Conservation (phyloP, 2,888 invertebrate species). For the Leptinotarsa tumamoca region DNA sequence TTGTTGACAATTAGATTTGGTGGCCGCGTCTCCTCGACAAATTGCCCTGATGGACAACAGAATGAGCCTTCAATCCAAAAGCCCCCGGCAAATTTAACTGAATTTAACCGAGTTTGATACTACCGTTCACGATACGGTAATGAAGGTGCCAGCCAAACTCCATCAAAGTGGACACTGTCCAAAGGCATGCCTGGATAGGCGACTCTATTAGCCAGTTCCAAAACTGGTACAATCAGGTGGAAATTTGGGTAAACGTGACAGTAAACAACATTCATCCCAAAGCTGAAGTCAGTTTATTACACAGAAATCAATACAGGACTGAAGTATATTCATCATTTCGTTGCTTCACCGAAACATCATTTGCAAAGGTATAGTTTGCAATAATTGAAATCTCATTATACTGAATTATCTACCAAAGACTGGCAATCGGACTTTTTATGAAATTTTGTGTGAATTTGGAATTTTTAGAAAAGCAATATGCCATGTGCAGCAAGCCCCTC, state of each 20-base stretch:
- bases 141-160: not conserved
- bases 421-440: too few species aligned
- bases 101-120: slow-evolving; percentile 1
- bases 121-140: not conserved
- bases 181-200: not conserved
- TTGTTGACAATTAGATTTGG: slow-evolving; percentile 16
- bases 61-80: slow-evolving; percentile 11
- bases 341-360: too few species aligned
- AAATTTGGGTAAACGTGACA: not conserved
- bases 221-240: not conserved
- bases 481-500: too few species aligned
- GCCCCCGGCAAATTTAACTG: slow-evolving; percentile 19
- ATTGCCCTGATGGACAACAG: slow-evolving; percentile 24
- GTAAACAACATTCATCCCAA: not conserved
- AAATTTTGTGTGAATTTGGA: too few species aligned
- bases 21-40: slow-evolving; percentile 5
- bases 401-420: too few species aligned
- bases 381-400: too few species aligned
- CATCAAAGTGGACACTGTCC: slow-evolving; percentile 3
- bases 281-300: too few species aligned
- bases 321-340: too few species aligned
- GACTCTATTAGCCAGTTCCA: not conserved
- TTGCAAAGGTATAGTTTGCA: too few species aligned
- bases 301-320: too few species aligned
- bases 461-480: too few species aligned